These are phyloP conservation scores for Plecotus auritus DNA, from an alignment of 2,113 vertebrate genomes.

Conservation along the genomic window DNA sequence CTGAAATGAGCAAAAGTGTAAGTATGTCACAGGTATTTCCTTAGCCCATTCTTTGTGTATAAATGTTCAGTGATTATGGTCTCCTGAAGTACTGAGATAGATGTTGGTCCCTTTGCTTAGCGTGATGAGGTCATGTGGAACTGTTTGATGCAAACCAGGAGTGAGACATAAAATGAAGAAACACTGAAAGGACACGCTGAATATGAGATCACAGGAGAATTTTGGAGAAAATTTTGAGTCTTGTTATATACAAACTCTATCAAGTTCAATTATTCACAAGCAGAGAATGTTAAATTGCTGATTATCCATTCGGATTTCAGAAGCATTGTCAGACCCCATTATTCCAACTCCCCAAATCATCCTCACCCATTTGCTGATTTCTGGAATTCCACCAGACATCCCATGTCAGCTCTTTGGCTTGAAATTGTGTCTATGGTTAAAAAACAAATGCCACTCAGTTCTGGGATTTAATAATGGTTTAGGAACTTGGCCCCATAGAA, in stretches of 20 bases:
- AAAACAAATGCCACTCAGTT: background rate
- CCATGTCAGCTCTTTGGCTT: background rate
- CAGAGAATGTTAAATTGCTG: background rate
- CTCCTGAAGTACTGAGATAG: conserved; percentile 6
- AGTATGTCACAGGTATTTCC: background rate
- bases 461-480: background rate
- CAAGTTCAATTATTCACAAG: background rate
- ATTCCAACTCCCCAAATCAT: background rate
- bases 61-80: background rate
- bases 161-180: background rate
- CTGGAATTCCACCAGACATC: background rate
- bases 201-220: background rate
- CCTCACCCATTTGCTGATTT: background rate
- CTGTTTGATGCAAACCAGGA: background rate
- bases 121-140: background rate
- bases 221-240: background rate
- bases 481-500: background rate
- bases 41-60: background rate
- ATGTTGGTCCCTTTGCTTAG: background rate
- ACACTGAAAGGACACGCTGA: background rate
- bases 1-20: background rate
- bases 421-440: background rate
- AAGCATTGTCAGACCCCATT: background rate
- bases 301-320: background rate
- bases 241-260: background rate